Evolutionary conservation across 2,113 vertebrate species (phyloP).

Genomic region (Arothron firmamentum): DNA sequence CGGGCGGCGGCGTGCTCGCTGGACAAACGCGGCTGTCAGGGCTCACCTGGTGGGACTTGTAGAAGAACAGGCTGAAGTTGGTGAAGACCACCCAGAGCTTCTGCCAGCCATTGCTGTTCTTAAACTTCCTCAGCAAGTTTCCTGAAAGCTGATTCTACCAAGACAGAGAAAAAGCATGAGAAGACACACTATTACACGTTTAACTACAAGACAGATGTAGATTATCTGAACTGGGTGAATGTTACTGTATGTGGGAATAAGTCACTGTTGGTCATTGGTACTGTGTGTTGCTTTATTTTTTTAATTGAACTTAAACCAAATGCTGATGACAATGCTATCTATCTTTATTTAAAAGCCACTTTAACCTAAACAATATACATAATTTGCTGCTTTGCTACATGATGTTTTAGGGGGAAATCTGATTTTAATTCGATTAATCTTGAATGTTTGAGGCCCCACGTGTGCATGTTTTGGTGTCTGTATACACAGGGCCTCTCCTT

Average conservation of each 20-base stretch:
- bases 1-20: background rate
- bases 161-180: slow-evolving; percentile 14
- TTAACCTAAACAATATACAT: background rate
- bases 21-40: background rate
- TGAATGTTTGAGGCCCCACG: background rate
- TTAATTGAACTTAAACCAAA: no score
- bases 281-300: no score
- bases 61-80: slow-evolving; percentile 99
- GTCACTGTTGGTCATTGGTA: no score
- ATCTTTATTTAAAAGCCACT: no score
- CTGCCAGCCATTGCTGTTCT: slow-evolving; percentile 99
- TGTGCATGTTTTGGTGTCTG: background rate
- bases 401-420: background rate
- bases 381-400: background rate
- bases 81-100: slow-evolving; percentile 99
- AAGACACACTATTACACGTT: background rate
- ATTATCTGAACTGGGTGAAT: background rate
- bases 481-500: slow-evolving; percentile 40
- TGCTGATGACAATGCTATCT: no score
- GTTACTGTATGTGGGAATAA: no score
- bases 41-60: slow-evolving; percentile 95
- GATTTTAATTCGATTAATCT: background rate
- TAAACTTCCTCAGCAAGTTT: slow-evolving; percentile 96
- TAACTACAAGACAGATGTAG: background rate
- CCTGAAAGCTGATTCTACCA: slow-evolving; percentile 94